Percentiles rank a stretch among this genome's conserved stretches.
phyloP scores from a whole-genome alignment of 2,888 invertebrate species.

The Conus canariensis region DNA sequence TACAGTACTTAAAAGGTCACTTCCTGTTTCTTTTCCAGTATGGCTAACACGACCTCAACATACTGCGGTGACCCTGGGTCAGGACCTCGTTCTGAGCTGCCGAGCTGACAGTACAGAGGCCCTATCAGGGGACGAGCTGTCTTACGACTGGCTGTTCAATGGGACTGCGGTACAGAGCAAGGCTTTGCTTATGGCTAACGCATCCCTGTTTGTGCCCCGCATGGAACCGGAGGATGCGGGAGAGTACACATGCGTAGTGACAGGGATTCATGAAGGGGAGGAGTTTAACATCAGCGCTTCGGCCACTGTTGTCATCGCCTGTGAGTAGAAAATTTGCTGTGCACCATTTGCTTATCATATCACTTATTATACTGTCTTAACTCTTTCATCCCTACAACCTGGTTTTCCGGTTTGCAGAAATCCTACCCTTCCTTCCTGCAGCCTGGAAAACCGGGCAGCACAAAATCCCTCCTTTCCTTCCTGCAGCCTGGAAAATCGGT shows the following conservation, averaged over 20 bases:
- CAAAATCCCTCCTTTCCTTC: too few species aligned
- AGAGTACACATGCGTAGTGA: conserved; percentile 67
- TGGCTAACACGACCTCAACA: conserved; percentile 60
- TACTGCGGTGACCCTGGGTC: conserved; percentile 63
- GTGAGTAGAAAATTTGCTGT: conserved; percentile 57
- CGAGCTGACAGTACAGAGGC: conserved; percentile 52
- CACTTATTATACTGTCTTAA: neutral
- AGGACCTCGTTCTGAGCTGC: conserved; percentile 66
- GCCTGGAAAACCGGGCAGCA: too few species aligned
- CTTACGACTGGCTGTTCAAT: conserved; percentile 64
- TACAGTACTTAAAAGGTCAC: too few species aligned
- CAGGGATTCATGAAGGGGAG: conserved; percentile 36
- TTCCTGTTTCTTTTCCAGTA: conserved; percentile 53
- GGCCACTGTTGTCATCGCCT: conserved; percentile 67
- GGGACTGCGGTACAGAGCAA: conserved; percentile 49
- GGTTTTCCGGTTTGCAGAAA: too few species aligned
- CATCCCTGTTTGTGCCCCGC: conserved; percentile 67
- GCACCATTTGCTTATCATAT: too few species aligned
- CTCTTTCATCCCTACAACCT: too few species aligned
- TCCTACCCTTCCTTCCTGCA: too few species aligned
- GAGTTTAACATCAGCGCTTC: conserved; percentile 27
- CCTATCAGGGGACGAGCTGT: conserved; percentile 35
- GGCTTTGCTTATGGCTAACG: conserved; percentile 64
- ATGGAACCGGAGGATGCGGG: conserved; percentile 63
- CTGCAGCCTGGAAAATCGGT: too few species aligned